Evolutionary conservation across 1,140 invertebrate species (phyloP), one percentile per base, ranked within the genome.

Genomic region (Rhizoglyphus robini): DNA sequence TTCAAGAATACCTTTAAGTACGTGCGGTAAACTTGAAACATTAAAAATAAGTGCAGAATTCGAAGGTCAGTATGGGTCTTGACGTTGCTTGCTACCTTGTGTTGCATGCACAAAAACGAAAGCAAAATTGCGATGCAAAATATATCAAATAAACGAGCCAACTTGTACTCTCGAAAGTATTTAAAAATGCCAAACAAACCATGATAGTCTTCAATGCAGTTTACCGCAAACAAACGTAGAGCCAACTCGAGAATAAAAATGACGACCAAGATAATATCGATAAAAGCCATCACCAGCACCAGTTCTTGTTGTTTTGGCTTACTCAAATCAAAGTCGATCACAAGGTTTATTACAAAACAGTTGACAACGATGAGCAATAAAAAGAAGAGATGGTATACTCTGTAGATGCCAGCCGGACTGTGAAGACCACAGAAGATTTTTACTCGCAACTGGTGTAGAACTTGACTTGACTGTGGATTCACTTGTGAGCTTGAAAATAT

Each of bases 351-450:
- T 15, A 25, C 23, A 32, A 54, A 54, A 32, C 51, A 54, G 20
- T 54, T 54, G 8, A 54, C 8, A 32, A 54, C 8, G 51, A 54
- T 25, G 8, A 54, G 15, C 8, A 54, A 32, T 25, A 54, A 32
- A 32, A 54, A 32, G 8, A 5, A 8, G 20, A 8, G 51, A 32
- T 54, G 51, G 20, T 54, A 54, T 11, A 54, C 8, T 25, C 31
- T 8, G 20, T 54, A 54, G 51, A 54, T 11, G 8, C 51, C 51
- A 54, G 51, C 51, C 23, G 51, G 51, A 25, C 15, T 27, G 51
- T 54, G 51, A 11, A 54, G 51, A 20, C 51, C 51, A 54, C 51
- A 54, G 20, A 27, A 54, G 51, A 54, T 54, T 32, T 54, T 54
- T 11, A 54, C 51, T 20, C 23, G 8, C 15, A 54, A 20, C 20